These are phyloP conservation scores for Sylvicapra grimmia DNA, from an alignment of 2,113 vertebrate species.

Conservation along the genomic window DNA sequence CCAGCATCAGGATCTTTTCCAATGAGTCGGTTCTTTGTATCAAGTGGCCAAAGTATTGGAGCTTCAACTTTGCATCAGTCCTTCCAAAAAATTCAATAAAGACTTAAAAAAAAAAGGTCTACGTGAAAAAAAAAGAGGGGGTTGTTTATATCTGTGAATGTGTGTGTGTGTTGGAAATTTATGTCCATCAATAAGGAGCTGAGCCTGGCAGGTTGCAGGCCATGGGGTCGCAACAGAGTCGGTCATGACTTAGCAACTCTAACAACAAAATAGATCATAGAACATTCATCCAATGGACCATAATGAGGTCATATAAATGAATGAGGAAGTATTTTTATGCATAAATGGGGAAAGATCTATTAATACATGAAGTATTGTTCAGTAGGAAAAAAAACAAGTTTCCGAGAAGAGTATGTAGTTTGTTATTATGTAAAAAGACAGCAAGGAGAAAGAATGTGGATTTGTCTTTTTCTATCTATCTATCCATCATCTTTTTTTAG, in stretches of 20 bases:
- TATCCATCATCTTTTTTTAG: not conserved
- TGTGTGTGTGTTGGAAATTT: not conserved
- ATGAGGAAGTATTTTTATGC: not conserved
- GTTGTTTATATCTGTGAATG: not conserved
- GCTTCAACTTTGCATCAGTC: not conserved
- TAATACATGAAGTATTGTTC: not conserved
- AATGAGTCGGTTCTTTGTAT: not conserved
- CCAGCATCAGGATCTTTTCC: not conserved
- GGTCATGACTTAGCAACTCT: not conserved
- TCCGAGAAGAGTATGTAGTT: not conserved
- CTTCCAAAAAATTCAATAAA: not conserved
- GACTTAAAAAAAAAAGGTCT: fast-evolving
- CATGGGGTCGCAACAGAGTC: not conserved
- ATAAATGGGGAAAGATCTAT: not conserved
- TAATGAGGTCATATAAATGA: not conserved
- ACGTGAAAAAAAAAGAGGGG: not conserved
- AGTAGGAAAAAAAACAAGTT: not conserved
- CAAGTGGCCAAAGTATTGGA: not conserved
- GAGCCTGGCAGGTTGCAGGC: not conserved
- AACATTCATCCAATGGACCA: not conserved
- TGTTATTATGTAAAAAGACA: not conserved
- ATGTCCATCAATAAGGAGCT: not conserved
- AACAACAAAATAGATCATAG: not conserved
- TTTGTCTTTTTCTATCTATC: not conserved
- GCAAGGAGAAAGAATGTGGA: not conserved